Percentiles rank a stretch among this genome's conserved stretches.
These are phyloP conservation scores for Coelopa frigida DNA, from an alignment of 1,140 invertebrate species.

Conservation along the genomic window DNA sequence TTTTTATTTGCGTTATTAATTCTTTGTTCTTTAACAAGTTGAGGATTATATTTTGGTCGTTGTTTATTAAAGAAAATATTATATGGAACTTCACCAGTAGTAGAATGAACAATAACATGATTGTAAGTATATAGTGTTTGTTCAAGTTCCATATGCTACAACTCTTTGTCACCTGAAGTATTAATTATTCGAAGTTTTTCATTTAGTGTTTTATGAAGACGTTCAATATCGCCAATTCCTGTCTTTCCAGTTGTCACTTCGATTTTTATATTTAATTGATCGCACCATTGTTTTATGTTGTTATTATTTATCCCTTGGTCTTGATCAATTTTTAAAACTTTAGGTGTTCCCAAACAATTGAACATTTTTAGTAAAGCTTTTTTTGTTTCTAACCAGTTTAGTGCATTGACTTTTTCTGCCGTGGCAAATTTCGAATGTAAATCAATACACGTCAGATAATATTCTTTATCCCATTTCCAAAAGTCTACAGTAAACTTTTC, in stretches of 20 bases:
- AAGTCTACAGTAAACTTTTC: constrained; percentile 6
- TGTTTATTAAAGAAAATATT: too few relatives aligned
- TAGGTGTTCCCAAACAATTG: background rate
- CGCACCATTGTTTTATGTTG: constrained; percentile 12
- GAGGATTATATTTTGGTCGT: too few relatives aligned
- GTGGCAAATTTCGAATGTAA: constrained; percentile 5
- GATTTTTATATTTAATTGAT: constrained; percentile 10
- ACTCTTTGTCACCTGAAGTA: constrained; percentile 12
- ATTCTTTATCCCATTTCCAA: background rate
- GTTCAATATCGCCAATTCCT: constrained; percentile 13
- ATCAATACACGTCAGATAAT: constrained; percentile 5
- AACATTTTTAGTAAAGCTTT: constrained; percentile 4
- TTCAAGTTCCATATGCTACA: constrained; percentile 9
- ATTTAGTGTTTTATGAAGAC: constrained; percentile 13
- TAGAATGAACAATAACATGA: constrained; percentile 9
- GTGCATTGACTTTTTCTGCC: background rate
- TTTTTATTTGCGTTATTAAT: too few relatives aligned
- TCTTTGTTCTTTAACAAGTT: too few relatives aligned
- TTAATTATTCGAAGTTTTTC: constrained; percentile 11
- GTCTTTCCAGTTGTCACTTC: constrained; percentile 12
- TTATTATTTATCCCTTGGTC: constrained; percentile 10
- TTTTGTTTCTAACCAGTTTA: constrained; percentile 6
- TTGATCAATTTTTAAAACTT: constrained; percentile 11
- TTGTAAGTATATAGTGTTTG: constrained; percentile 12
- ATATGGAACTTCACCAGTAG: too few relatives aligned